phyloP scores from a whole-genome alignment of 2,888 invertebrate species.

The Drosophila flavopinicola region DNA sequence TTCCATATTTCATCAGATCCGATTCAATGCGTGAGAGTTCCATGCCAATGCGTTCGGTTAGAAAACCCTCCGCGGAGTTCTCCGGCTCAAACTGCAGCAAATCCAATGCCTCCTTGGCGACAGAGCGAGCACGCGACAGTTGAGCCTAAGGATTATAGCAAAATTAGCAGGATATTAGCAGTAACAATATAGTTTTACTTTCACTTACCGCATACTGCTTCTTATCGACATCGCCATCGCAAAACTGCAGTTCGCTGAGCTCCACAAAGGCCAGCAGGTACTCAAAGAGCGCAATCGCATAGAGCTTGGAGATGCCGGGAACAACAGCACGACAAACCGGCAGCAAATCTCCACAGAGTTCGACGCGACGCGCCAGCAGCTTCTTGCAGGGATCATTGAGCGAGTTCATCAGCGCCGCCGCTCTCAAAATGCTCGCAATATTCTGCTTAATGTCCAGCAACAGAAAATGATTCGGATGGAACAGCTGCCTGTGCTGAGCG shows the following conservation, averaged over 20 bases:
- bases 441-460: constrained; percentile 89
- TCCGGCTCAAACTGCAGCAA: constrained; percentile 89
- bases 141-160: constrained; percentile 25
- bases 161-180: background rate
- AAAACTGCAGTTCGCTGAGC: constrained; percentile 87
- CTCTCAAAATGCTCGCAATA: constrained; percentile 87
- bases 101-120: constrained; percentile 86
- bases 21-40: constrained; percentile 78
- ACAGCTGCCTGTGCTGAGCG: constrained; percentile 85
- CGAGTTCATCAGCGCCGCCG: constrained; percentile 85
- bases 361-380: constrained; percentile 87
- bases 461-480: constrained; percentile 89
- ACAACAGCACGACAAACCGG: constrained; percentile 88
- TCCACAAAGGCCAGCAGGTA: constrained; percentile 88
- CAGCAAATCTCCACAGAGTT: constrained; percentile 88
- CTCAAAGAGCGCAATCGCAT: constrained; percentile 91
- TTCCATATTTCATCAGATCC: constrained; percentile 66
- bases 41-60: constrained; percentile 76
- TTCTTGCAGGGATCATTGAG: constrained; percentile 85
- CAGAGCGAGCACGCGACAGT: constrained; percentile 86
- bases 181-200: background rate
- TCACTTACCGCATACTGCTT: constrained; percentile 85
- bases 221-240: constrained; percentile 86
- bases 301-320: constrained; percentile 85
- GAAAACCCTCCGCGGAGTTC: constrained; percentile 89